These are phyloP conservation scores for Lonchura striata DNA, from an alignment of 2,113 vertebrate genomes.

Conservation along the genomic window DNA sequence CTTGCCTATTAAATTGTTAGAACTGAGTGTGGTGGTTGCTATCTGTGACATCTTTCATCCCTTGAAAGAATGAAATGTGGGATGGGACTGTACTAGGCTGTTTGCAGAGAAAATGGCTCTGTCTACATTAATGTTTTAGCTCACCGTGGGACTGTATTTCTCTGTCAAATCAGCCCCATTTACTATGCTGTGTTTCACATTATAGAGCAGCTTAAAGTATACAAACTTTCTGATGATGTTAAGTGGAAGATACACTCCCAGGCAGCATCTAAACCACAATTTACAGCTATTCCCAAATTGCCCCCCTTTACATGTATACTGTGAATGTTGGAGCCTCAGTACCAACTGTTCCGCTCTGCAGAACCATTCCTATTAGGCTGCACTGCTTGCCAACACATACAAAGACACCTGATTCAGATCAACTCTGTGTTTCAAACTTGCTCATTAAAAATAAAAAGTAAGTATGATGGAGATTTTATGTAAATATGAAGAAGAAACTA, in stretches of 20 bases:
- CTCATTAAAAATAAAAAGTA: background rate
- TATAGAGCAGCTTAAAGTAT: background rate
- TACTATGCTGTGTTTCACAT: background rate
- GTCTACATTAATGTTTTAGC: background rate
- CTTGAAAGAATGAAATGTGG: background rate
- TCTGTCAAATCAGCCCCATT: background rate
- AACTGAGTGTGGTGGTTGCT: background rate
- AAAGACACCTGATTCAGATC: background rate
- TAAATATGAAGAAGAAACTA: background rate
- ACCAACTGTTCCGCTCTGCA: background rate
- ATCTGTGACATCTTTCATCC: background rate
- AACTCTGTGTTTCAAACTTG: background rate
- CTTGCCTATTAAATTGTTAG: background rate
- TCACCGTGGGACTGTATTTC: background rate
- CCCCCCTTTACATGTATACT: accelerated
- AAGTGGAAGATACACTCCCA: background rate
- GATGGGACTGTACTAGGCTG: background rate
- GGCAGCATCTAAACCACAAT: background rate
- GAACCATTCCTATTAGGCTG: background rate
- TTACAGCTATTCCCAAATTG: background rate
- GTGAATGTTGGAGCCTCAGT: background rate
- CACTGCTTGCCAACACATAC: background rate
- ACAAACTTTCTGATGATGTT: background rate
- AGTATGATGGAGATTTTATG: background rate
- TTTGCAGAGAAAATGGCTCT: background rate